Conservation (phyloP, 2,113 vertebrate species). For the Kobus ellipsiprymnus region DNA sequence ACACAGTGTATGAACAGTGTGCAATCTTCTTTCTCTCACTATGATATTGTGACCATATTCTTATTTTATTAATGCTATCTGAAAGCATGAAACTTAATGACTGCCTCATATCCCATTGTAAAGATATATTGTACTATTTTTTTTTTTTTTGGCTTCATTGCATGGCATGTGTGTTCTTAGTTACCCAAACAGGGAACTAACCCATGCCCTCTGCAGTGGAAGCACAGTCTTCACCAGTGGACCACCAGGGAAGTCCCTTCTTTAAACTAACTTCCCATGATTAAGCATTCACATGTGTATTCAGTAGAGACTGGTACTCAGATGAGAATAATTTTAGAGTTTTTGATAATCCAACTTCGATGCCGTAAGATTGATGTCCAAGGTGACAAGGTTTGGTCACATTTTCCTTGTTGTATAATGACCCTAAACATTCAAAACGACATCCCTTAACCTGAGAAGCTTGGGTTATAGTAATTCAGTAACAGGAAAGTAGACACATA, state of each 20-base stretch:
- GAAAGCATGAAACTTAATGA: not conserved
- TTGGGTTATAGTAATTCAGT: not conserved
- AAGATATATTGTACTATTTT: not conserved
- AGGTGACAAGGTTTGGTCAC: not conserved
- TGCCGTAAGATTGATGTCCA: not conserved
- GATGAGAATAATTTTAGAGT: not conserved
- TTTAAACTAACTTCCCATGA: not conserved
- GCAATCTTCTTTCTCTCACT: not conserved
- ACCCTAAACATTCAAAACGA: not conserved
- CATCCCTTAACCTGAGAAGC: not conserved
- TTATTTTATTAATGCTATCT: not conserved
- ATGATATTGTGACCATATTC: not conserved
- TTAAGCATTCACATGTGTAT: not conserved
- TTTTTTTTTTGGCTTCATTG: not conserved
- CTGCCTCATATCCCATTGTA: not conserved
- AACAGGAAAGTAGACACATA: rapidly evolving
- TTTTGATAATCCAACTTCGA: not conserved
- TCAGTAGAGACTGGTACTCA: not conserved
- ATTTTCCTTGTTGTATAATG: not conserved
- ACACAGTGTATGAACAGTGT: not conserved
- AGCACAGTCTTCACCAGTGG: not conserved
- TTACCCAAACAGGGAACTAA: not conserved
- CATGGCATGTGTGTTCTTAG: not conserved
- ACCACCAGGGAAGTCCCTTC: not conserved
- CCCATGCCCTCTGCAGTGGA: not conserved